Evolutionary conservation across 2,113 vertebrate genomes (phyloP).

Genomic region (Willisornis vidua): DNA sequence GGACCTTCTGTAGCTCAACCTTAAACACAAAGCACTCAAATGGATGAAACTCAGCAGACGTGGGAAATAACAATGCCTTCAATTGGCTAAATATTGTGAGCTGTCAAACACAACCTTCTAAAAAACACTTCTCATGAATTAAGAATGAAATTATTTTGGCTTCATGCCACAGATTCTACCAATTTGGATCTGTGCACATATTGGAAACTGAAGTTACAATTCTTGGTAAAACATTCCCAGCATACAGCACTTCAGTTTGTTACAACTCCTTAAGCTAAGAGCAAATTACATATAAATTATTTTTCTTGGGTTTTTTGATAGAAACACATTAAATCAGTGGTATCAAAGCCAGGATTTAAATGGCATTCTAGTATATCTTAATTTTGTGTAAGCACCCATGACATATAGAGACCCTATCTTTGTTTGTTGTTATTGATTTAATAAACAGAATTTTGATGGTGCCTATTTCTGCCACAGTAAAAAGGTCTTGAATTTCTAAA

Average conservation of each 20-base stretch:
- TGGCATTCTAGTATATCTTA: not conserved
- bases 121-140: not conserved
- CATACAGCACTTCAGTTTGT: not conserved
- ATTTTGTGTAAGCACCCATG: not conserved
- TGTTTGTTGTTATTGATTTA: not conserved
- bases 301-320: not conserved
- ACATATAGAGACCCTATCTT: rapidly evolving
- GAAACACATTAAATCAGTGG: not conserved
- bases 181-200: not conserved
- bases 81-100: not conserved
- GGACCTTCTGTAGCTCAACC: not conserved
- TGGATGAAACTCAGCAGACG: not conserved
- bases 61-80: not conserved
- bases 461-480: not conserved
- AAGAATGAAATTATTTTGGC: not conserved
- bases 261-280: not conserved
- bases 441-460: not conserved
- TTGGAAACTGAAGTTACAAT: not conserved
- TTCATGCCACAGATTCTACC: not conserved
- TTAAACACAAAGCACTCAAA: not conserved
- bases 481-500: not conserved
- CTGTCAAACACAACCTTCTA: not conserved
- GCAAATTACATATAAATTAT: not conserved
- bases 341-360: not conserved
- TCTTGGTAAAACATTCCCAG: not conserved